Evolutionary conservation across 2,888 invertebrate genomes (phyloP).

Genomic region (Troides aeacus): DNA sequence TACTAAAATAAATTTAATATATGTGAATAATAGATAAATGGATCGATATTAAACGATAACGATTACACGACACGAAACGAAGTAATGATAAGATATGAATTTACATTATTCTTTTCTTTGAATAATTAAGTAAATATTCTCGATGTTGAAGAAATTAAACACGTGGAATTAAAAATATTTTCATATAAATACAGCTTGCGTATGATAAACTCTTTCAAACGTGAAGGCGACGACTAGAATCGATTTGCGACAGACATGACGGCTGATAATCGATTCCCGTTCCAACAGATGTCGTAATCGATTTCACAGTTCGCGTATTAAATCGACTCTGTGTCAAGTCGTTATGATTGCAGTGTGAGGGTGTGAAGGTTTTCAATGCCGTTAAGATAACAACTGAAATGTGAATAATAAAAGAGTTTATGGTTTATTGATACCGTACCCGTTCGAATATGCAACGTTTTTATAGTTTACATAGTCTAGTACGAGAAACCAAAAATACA

Average conservation of each 20-base stretch:
- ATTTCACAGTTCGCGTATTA: conserved; percentile 44
- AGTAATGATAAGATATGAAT: neutral
- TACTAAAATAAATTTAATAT: neutral
- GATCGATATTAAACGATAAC: neutral
- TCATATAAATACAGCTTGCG: conserved; percentile 9
- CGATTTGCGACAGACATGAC: conserved; percentile 73
- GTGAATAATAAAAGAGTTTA: conserved; percentile 9
- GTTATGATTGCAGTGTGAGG: conserved; percentile 20
- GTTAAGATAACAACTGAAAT: conserved; percentile 30
- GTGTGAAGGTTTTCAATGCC: conserved; percentile 39
- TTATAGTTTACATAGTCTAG: neutral
- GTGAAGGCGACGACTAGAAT: conserved; percentile 74
- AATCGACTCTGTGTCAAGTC: conserved; percentile 31
- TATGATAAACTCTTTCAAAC: conserved; percentile 34
- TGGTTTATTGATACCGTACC: conserved; percentile 6
- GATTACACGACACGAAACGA: too few species aligned
- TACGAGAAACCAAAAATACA: neutral
- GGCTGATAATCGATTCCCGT: conserved; percentile 67
- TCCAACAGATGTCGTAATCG: conserved; percentile 57
- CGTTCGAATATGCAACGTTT: neutral
- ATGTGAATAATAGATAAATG: neutral
- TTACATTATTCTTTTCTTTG: neutral
- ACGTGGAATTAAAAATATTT: conserved; percentile 2
- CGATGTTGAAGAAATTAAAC: too few species aligned
- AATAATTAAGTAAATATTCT: neutral